Conservation (phyloP, 2,113 vertebrate genomes). For the Bucco capensis region DNA sequence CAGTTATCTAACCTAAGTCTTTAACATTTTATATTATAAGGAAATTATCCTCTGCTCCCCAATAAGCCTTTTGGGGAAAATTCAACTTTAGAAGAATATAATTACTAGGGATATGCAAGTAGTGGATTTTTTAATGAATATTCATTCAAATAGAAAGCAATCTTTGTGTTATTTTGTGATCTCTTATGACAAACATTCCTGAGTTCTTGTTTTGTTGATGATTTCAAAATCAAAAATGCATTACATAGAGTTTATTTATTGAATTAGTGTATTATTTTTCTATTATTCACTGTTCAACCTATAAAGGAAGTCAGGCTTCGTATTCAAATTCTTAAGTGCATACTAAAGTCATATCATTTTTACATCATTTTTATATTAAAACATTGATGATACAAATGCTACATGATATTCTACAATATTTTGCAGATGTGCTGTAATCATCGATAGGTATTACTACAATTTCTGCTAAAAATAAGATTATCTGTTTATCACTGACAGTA, state of each 20-base stretch:
- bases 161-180: neutral
- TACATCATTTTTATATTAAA: neutral
- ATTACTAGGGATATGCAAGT: neutral
- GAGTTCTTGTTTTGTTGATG: neutral
- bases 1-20: neutral
- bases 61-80: neutral
- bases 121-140: neutral
- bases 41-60: neutral
- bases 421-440: rapidly evolving
- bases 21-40: neutral
- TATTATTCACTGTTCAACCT: neutral
- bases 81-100: neutral
- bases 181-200: neutral
- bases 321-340: neutral
- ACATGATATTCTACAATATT: neutral
- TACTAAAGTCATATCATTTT: neutral
- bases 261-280: neutral
- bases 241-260: neutral
- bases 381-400: neutral
- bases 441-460: neutral
- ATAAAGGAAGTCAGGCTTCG: neutral
- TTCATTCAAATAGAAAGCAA: neutral
- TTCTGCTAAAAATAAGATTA: neutral
- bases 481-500: rapidly evolving
- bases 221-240: too few species aligned